Evolutionary conservation across 2,888 invertebrate species (phyloP).

Genomic region (Auanema sp.): DNA sequence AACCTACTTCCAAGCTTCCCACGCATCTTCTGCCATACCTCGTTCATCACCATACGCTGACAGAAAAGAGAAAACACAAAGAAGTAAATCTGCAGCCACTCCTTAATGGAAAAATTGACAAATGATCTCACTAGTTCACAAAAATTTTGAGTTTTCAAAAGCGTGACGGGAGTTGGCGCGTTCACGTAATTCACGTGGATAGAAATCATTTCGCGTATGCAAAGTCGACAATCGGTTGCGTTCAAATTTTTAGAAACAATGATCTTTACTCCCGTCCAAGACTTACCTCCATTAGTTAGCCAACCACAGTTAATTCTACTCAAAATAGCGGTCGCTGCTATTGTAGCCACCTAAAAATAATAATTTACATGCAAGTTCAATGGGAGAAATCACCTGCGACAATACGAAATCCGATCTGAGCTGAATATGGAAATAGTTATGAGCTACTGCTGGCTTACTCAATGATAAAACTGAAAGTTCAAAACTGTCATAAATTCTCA

Average conservation of each 20-base stretch:
- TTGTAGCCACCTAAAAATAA: constrained; percentile 42
- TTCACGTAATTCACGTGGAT: no score
- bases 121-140: background rate
- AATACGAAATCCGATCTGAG: constrained; percentile 56
- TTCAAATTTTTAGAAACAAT: no score
- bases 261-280: no score
- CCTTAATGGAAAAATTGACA: background rate
- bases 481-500: background rate
- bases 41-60: constrained; percentile 60
- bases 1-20: constrained; percentile 29
- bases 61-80: constrained; percentile 57
- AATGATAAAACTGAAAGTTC: constrained; percentile 30
- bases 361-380: background rate
- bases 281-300: constrained; percentile 8
- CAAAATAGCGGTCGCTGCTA: constrained; percentile 56
- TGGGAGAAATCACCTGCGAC: constrained; percentile 32
- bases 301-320: constrained; percentile 37
- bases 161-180: no score
- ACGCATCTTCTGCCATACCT: constrained; percentile 62
- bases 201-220: no score
- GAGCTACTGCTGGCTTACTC: constrained; percentile 37
- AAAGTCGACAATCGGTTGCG: no score
- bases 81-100: constrained; percentile 29
- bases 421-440: constrained; percentile 53
- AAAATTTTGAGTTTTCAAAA: background rate